A percentile compares a stretch with the other conserved stretches of the same genome.
phyloP scores from a whole-genome alignment of 92 coral and sea anemone genomes.

The Porites cylindrica region DNA sequence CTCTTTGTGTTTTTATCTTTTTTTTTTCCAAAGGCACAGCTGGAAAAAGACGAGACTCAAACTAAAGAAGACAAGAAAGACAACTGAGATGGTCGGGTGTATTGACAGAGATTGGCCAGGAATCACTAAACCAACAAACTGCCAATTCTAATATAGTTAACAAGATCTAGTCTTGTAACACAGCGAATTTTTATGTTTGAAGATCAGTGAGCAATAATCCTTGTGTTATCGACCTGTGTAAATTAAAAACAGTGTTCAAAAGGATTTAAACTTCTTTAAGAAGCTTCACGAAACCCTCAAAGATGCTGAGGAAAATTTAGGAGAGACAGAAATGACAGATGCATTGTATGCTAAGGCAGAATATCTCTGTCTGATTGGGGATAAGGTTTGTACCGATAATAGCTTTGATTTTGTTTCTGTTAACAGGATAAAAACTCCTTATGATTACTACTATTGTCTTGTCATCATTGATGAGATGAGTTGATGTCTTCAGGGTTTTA shows the following conservation, averaged over 20 bases:
- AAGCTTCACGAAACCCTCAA: slow-evolving; percentile 86
- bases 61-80: slow-evolving; percentile 63
- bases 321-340: slow-evolving; percentile 97
- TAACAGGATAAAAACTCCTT: neutral
- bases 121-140: too few species aligned
- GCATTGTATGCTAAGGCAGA: slow-evolving; percentile 90
- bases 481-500: too few species aligned
- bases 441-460: too few species aligned
- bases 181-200: too few species aligned
- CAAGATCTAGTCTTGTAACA: too few species aligned
- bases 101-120: too few species aligned
- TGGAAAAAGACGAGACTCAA: slow-evolving; percentile 47
- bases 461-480: too few species aligned
- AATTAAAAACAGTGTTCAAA: too few species aligned
- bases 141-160: too few species aligned
- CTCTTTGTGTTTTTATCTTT: neutral
- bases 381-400: slow-evolving; percentile 64
- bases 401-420: neutral
- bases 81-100: slow-evolving; percentile 30
- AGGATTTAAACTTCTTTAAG: slow-evolving; percentile 21
- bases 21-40: slow-evolving; percentile 47
- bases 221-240: too few species aligned
- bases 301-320: slow-evolving; percentile 95
- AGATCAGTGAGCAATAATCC: too few species aligned
- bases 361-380: slow-evolving; percentile 89